Evolutionary conservation across 2,888 invertebrate genomes (phyloP).

Genomic region (Linyphia triangularis): DNA sequence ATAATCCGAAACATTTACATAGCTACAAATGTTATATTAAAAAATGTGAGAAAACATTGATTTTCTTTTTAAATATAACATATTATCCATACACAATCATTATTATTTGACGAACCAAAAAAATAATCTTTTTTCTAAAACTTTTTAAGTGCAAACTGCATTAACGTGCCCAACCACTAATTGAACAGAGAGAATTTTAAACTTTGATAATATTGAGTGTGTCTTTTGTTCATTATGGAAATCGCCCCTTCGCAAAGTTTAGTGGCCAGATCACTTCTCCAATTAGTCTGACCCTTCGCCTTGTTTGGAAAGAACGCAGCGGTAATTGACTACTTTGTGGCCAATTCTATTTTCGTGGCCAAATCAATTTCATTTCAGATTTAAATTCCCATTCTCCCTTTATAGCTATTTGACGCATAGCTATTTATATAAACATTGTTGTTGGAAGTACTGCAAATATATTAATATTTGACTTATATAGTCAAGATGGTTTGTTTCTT

Average conservation of each 20-base stretch:
- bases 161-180: neutral
- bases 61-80: neutral
- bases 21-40: too few relatives aligned
- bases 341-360: constrained; percentile 46
- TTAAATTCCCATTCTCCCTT: too few relatives aligned
- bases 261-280: constrained; percentile 70
- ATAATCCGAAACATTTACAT: too few relatives aligned
- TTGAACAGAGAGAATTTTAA: neutral
- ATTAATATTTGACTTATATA: too few relatives aligned
- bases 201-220: too few relatives aligned
- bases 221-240: constrained; percentile 28
- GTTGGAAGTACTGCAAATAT: too few relatives aligned
- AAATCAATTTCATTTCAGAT: too few relatives aligned
- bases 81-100: neutral
- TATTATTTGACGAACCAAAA: neutral
- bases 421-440: too few relatives aligned
- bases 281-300: constrained; percentile 72
- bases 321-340: constrained; percentile 74
- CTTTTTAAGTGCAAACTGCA: neutral
- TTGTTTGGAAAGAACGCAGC: constrained; percentile 60
- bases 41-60: neutral
- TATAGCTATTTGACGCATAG: too few relatives aligned
- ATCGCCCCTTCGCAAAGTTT: constrained; percentile 58
- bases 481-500: too few relatives aligned
- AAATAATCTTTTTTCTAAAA: too few relatives aligned